Conservation (phyloP, 2,113 vertebrate genomes). For the Galbula dea region DNA sequence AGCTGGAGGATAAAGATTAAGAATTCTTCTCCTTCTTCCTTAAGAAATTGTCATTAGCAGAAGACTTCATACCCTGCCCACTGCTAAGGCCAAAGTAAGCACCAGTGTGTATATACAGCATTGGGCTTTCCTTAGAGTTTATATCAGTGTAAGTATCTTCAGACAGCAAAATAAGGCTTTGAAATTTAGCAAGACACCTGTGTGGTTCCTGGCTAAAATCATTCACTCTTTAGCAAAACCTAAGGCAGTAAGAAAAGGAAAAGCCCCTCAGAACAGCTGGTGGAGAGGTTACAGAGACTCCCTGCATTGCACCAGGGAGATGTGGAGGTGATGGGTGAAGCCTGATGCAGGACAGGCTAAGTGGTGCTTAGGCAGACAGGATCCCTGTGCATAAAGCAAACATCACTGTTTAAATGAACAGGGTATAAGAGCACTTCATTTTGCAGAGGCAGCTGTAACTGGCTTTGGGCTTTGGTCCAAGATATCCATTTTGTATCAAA, state of each 20-base stretch:
- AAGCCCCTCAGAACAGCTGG: neutral
- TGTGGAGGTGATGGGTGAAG: fast-evolving
- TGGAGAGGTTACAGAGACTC: fast-evolving
- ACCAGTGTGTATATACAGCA: fast-evolving
- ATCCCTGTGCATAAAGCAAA: neutral
- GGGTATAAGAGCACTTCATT: neutral
- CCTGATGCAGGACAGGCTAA: neutral
- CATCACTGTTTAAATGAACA: neutral
- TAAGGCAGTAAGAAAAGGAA: neutral
- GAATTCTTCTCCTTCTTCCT: neutral
- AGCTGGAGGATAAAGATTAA: neutral
- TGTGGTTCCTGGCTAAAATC: neutral
- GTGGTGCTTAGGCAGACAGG: neutral
- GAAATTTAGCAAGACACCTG: neutral
- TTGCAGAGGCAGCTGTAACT: slow-evolving; percentile 16
- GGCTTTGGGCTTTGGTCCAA: slow-evolving; percentile 1
- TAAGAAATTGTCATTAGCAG: neutral
- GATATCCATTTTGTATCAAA: neutral
- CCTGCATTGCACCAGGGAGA: neutral
- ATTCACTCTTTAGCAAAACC: neutral
- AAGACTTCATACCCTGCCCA: neutral
- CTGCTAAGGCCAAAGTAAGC: neutral
- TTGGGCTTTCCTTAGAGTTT: neutral
- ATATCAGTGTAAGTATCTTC: neutral
- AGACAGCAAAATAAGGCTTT: neutral